These are phyloP conservation scores for Cataglyphis cursor DNA, from an alignment of 2,888 invertebrate species.

Conservation along the genomic window DNA sequence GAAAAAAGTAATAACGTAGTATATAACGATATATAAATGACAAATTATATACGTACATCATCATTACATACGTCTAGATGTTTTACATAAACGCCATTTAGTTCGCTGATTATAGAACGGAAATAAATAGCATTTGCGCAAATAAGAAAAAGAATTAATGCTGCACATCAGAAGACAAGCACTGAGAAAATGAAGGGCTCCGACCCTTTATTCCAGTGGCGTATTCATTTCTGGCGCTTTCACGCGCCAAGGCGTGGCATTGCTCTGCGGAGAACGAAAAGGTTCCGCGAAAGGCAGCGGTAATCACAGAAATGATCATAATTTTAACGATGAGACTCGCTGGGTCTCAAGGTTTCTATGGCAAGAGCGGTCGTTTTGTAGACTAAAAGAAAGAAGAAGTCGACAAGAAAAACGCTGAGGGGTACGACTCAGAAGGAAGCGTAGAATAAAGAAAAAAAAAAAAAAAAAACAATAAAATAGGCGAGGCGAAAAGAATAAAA, in stretches of 20 bases:
- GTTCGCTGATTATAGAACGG: conserved; percentile 35
- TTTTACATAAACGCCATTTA: conserved; percentile 31
- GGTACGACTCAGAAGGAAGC: neutral
- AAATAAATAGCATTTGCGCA: conserved; percentile 29
- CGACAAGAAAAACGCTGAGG: neutral
- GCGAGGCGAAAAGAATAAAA: conserved; percentile 4
- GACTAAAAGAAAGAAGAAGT: conserved; percentile 22
- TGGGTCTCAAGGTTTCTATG: conserved; percentile 44
- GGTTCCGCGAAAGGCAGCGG: conserved; percentile 54
- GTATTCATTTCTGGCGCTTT: conserved; percentile 54
- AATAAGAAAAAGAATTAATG: conserved; percentile 33
- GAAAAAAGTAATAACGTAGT: neutral
- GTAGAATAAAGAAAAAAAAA: neutral
- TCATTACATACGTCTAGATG: conserved; percentile 32
- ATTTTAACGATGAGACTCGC: conserved; percentile 72
- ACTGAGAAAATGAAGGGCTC: conserved; percentile 27
- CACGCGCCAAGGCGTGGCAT: conserved; percentile 34
- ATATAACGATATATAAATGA: neutral
- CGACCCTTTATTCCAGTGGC: conserved; percentile 41
- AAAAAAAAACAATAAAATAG: conserved; percentile 24
- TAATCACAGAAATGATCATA: conserved; percentile 75
- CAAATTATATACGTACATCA: conserved; percentile 33
- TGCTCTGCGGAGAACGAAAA: conserved; percentile 31
- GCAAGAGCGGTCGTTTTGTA: conserved; percentile 33
- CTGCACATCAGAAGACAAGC: conserved; percentile 34